phyloP scores from a whole-genome alignment of 2,113 vertebrate species.

The Acanthochromis polyacanthus region DNA sequence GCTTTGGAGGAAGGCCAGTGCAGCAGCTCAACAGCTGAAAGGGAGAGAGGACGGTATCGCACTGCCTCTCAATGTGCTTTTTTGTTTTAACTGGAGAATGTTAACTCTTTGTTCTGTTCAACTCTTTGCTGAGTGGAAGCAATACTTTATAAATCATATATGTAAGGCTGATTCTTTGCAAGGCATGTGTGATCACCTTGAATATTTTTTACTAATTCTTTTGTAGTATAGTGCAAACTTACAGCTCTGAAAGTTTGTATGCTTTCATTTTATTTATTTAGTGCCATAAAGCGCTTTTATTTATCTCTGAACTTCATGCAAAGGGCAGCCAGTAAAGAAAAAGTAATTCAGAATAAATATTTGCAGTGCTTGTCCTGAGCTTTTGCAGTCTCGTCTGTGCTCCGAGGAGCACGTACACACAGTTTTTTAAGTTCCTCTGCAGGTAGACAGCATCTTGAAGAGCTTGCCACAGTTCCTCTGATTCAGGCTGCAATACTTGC shows the following conservation, averaged over 20 bases:
- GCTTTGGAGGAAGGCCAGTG: constrained; percentile 74
- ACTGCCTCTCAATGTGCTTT: constrained; percentile 60
- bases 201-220: not conserved
- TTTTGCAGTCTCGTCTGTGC: too few species aligned
- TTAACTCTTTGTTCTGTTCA: constrained; percentile 63
- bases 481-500: not conserved
- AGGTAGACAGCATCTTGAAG: not conserved
- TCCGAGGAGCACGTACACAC: not conserved
- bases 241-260: not conserved
- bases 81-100: constrained; percentile 62
- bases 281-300: too few species aligned
- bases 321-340: not conserved
- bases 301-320: too few species aligned
- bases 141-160: not conserved
- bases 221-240: not conserved
- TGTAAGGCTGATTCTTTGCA: not conserved
- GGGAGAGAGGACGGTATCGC: constrained; percentile 56
- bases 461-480: not conserved
- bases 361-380: not conserved
- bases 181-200: not conserved
- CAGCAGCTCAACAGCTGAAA: constrained; percentile 55
- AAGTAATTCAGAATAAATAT: not conserved
- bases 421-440: not conserved
- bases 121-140: not conserved
- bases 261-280: not conserved